Conservation (phyloP, 2,113 vertebrate species). For the Hiodon tergisus region DNA sequence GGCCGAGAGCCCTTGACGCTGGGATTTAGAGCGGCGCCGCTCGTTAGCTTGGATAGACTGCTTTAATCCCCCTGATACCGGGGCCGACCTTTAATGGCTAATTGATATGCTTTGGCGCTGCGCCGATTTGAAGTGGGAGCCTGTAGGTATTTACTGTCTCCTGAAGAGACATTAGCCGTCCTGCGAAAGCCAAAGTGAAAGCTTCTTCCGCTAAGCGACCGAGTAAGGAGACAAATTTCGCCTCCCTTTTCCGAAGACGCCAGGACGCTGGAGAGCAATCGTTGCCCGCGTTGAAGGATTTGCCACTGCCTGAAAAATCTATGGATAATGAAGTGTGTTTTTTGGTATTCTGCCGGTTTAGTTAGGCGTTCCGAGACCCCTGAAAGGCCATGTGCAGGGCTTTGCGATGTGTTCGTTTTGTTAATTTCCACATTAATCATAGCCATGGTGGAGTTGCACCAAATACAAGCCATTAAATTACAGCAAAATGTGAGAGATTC, state of each 20-base stretch:
- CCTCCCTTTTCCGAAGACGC: constrained; percentile 30
- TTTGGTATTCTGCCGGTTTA: constrained; percentile 39
- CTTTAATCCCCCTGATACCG: constrained; percentile 60
- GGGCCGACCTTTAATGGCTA: constrained; percentile 56
- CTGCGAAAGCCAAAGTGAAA: constrained; percentile 17
- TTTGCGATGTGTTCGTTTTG: constrained; percentile 35
- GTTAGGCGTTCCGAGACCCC: constrained; percentile 28
- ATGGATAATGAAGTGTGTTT: no score
- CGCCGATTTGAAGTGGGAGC: constrained; percentile 44
- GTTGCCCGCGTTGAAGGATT: not conserved
- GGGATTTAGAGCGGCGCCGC: no score
- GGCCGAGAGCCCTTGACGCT: no score
- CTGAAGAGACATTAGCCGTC: constrained; percentile 30
- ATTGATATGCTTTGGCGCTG: constrained; percentile 60
- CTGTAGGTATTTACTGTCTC: constrained; percentile 47
- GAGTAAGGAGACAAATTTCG: not conserved
- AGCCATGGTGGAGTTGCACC: constrained; percentile 27
- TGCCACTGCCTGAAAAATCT: not conserved
- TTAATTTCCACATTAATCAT: constrained; percentile 53
- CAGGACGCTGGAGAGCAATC: not conserved
- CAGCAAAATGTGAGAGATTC: constrained; percentile 37
- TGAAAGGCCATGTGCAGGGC: not conserved
- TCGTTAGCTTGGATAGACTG: not conserved
- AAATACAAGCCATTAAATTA: constrained; percentile 36
- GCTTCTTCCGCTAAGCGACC: not conserved